Evolutionary conservation across 2,797 vertebrate genomes (phyloP), one percentile per base, ranked within the genome.

Genomic region (Spheniscus humboldti): DNA sequence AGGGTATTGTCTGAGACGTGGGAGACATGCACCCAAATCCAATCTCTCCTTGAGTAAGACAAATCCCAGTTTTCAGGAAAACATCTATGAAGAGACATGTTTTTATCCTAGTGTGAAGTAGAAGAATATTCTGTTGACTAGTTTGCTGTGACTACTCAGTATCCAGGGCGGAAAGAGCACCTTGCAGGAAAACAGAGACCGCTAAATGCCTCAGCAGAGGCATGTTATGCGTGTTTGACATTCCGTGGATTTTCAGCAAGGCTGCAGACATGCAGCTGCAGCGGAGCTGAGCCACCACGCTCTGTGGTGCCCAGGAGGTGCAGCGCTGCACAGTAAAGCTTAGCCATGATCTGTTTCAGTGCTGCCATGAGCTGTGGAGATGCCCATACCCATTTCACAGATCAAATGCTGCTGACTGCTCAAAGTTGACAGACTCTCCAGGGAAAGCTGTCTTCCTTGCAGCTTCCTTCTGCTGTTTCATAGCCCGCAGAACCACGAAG

Each of bases 231-330:
- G 0, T 57, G 39, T 64, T 27, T 16, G 67, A 10, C 19, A 8
- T 30, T 59, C 27, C 1, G 7, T 15, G 47, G 8, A 3, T 39
- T 68, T 84, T 78, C 66, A 53, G 33, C 31, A 53, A 55, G 33
- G 41, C 63, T 83, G 57, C 72, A 57, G 37, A 27, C 0, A 0
- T 27, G 47, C 5, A 47, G 35, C 35, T 39, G 13, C 12, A 10
- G 35, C 2, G 2, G 17, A 45, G 25, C 57, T 4, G 16, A 72
- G 33, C 27, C 12, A 9, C 28, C 0, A 0, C 0, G 2, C 53
- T 56, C 28, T 19, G 8, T 48, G 66, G 35, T 45, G 43, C 37
- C 39, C 31, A 10, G 73, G 30, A 74, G 35, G 23, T 73, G 35
- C 66, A 57, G 35, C 37, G 5, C 30, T 63, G 69, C 52, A 9